Conservation (phyloP, 2,888 invertebrate genomes). For the Micropterix aruncella region DNA sequence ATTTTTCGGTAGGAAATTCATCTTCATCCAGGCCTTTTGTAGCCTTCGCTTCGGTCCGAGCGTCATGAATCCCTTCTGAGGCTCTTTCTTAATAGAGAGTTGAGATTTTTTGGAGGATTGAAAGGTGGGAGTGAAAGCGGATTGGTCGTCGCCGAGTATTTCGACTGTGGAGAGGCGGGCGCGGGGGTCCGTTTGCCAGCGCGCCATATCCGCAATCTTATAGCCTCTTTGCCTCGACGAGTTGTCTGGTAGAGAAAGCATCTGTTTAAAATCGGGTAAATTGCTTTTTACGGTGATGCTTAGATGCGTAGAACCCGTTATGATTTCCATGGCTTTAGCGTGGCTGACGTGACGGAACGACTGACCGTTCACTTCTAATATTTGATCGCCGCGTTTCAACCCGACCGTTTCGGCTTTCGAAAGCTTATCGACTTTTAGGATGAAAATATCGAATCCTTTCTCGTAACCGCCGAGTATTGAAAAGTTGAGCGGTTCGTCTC, state of each 20-base stretch:
- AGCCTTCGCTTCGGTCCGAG: conserved; percentile 72
- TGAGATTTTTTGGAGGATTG: conserved; percentile 41
- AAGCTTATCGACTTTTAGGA: conserved; percentile 84
- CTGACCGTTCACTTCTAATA: conserved; percentile 94
- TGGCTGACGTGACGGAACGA: conserved; percentile 90
- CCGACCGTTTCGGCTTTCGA: conserved; percentile 95
- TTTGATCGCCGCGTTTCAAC: conserved; percentile 92
- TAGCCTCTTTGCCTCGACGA: conserved; percentile 60
- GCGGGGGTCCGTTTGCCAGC: conserved; percentile 53
- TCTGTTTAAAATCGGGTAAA: conserved; percentile 69
- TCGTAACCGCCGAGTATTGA: conserved; percentile 90
- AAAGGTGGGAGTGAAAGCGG: conserved; percentile 32
- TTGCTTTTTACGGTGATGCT: conserved; percentile 96
- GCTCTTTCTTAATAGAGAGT: conserved; percentile 44
- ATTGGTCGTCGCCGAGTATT: conserved; percentile 36
- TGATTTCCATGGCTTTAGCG: conserved; percentile 82
- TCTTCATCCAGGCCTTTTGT: conserved; percentile 75
- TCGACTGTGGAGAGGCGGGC: conserved; percentile 72
- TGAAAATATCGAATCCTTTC: conserved; percentile 84
- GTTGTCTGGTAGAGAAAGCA: conserved; percentile 58
- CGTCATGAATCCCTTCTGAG: conserved; percentile 78
- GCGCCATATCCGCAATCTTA: conserved; percentile 47
- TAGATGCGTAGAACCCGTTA: conserved; percentile 88
- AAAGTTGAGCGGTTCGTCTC: conserved; percentile 90
- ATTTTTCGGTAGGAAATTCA: conserved; percentile 81